Conservation (phyloP, 2,797 vertebrate species). For the Leptatherina wallacei region DNA sequence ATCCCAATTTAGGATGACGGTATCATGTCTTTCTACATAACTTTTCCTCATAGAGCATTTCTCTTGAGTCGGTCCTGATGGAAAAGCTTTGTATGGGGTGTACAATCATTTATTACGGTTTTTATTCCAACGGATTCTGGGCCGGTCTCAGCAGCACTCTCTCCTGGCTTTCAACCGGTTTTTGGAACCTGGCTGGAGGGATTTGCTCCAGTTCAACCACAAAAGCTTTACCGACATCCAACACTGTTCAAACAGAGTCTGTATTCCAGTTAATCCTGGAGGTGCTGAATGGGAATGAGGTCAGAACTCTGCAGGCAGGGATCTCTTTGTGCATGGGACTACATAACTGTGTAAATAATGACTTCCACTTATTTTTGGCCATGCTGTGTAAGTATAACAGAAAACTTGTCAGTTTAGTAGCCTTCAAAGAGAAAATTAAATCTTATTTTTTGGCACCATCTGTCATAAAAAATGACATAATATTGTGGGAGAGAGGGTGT, state of each 20-base stretch:
- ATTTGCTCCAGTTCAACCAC: constrained; percentile 2
- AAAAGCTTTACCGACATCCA: constrained; percentile 1
- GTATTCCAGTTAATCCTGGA: background rate
- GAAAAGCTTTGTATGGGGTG: background rate
- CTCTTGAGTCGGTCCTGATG: background rate
- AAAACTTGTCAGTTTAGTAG: background rate
- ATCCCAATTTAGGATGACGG: background rate
- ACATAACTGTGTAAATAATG: background rate
- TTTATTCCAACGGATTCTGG: background rate
- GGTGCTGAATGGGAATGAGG: background rate
- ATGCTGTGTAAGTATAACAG: background rate
- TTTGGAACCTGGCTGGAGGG: constrained; percentile 10
- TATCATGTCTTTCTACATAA: background rate
- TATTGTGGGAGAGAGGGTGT: background rate
- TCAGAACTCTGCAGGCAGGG: background rate
- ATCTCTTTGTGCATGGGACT: background rate
- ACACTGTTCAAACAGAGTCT: background rate
- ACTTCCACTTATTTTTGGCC: background rate
- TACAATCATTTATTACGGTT: background rate
- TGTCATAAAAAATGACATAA: background rate
- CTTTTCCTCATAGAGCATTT: background rate
- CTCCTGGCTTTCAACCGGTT: background rate
- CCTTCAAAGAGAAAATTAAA: background rate
- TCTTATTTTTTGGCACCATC: constrained; percentile 7
- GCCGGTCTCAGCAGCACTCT: background rate